phyloP scores from a whole-genome alignment of 2,113 vertebrate species.

The Otus sunia region DNA sequence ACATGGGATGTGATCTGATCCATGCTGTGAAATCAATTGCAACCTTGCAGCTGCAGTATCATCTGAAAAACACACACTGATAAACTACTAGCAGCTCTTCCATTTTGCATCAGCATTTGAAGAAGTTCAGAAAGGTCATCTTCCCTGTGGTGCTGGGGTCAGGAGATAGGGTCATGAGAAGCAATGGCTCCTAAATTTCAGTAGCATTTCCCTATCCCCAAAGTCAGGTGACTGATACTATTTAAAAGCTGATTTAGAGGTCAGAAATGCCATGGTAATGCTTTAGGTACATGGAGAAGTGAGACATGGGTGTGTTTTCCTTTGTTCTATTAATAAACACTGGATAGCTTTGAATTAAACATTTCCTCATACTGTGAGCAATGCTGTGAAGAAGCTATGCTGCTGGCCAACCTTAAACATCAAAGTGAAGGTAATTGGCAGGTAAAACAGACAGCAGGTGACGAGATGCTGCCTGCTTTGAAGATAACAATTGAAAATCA shows the following conservation, averaged over 20 bases:
- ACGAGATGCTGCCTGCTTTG: slow-evolving; percentile 11
- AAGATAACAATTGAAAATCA: slow-evolving; percentile 56
- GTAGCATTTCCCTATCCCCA: not conserved
- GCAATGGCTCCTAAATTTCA: not conserved
- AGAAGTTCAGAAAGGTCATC: not conserved
- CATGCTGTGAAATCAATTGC: not conserved
- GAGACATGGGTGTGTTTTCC: not conserved
- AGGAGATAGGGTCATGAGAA: not conserved
- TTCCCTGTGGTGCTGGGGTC: not conserved
- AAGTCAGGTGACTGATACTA: not conserved
- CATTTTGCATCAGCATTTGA: not conserved
- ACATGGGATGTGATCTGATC: not conserved
- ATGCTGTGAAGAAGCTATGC: not conserved
- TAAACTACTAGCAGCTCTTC: not conserved
- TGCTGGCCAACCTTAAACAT: slow-evolving; percentile 41
- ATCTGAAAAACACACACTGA: not conserved
- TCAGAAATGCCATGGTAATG: not conserved
- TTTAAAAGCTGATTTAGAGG: not conserved
- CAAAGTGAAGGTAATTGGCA: slow-evolving; percentile 54
- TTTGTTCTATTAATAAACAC: slow-evolving; percentile 54
- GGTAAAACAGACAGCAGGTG: slow-evolving; percentile 44
- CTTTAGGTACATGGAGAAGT: not conserved
- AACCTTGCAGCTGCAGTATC: not conserved
- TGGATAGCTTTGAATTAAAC: slow-evolving; percentile 30
- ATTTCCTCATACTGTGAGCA: slow-evolving; percentile 36